Percentiles rank a stretch among this genome's conserved stretches.
These are phyloP conservation scores for Pseudotriccus pelzelni DNA, from an alignment of 2,797 vertebrate genomes.

Conservation along the genomic window DNA sequence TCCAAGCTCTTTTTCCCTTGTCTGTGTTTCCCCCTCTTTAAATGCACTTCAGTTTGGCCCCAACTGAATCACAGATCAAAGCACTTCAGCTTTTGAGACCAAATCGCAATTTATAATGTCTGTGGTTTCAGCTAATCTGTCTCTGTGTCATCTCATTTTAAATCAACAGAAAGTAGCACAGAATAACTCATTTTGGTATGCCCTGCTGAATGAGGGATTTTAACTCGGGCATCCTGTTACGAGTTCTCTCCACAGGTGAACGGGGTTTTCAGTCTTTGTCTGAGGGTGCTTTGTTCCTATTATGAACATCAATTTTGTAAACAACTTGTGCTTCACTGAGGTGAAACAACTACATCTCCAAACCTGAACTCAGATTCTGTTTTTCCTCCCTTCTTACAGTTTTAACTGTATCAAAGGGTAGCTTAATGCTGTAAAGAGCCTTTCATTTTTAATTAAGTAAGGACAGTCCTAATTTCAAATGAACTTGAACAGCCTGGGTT, in stretches of 20 bases:
- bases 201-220: not conserved
- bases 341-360: slow-evolving; percentile 7
- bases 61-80: slow-evolving; percentile 72
- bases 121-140: slow-evolving; percentile 75
- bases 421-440: slow-evolving; percentile 13
- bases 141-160: slow-evolving; percentile 72
- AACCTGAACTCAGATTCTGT: slow-evolving; percentile 24
- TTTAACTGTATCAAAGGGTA: slow-evolving; percentile 44
- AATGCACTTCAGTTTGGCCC: slow-evolving; percentile 44
- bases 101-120: slow-evolving; percentile 72
- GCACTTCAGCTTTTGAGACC: slow-evolving; percentile 67
- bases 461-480: slow-evolving; percentile 5
- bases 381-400: slow-evolving; percentile 1
- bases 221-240: slow-evolving; percentile 4
- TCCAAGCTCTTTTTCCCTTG: not conserved
- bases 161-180: slow-evolving; percentile 72
- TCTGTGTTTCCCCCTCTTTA: slow-evolving; percentile 44
- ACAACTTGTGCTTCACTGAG: slow-evolving; percentile 51
- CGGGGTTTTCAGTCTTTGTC: not conserved
- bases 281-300: slow-evolving; percentile 19
- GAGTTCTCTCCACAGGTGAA: slow-evolving; percentile 34
- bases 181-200: slow-evolving; percentile 28
- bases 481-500: not conserved
- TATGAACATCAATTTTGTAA: slow-evolving; percentile 40
- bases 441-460: slow-evolving; percentile 61